These are phyloP conservation scores for Eupithecia dodoneata DNA, from an alignment of 2,888 invertebrate genomes.

Conservation along the genomic window DNA sequence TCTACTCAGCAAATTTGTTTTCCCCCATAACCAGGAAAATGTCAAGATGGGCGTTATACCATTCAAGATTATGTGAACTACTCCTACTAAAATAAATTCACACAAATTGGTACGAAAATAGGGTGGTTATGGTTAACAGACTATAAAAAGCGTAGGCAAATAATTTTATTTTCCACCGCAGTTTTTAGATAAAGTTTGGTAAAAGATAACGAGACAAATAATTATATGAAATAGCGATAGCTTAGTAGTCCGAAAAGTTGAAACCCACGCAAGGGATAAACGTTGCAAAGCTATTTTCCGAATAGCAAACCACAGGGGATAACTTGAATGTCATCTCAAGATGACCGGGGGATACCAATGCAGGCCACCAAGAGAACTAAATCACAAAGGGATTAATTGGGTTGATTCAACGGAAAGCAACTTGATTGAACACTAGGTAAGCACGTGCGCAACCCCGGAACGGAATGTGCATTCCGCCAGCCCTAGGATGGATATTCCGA, in stretches of 20 bases:
- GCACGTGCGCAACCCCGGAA: slow-evolving; percentile 23
- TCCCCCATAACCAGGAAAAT: slow-evolving; percentile 53
- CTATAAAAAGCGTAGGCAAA: slow-evolving; percentile 3
- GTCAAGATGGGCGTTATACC: slow-evolving; percentile 52
- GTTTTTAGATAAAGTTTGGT: background rate
- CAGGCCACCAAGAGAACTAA: slow-evolving; percentile 43
- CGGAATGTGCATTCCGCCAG: slow-evolving; percentile 41
- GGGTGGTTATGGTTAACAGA: slow-evolving; percentile 16
- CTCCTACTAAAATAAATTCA: slow-evolving; percentile 12
- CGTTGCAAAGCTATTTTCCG: background rate
- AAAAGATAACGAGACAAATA: background rate
- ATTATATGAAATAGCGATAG: background rate
- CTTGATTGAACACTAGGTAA: slow-evolving; percentile 51
- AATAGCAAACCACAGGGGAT: background rate
- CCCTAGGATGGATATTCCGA: slow-evolving; percentile 20
- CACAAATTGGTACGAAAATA: slow-evolving; percentile 16
- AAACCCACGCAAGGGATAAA: background rate
- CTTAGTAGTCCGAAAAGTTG: background rate
- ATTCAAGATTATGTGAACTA: slow-evolving; percentile 31
- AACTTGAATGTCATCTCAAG: slow-evolving; percentile 6
- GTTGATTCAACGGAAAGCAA: slow-evolving; percentile 53
- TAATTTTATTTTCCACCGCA: background rate
- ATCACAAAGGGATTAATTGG: slow-evolving; percentile 60
- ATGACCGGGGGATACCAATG: slow-evolving; percentile 11
- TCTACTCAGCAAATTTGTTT: slow-evolving; percentile 61